Evolutionary conservation across 2,113 vertebrate genomes (phyloP).

Genomic region (Microtus richardsoni): DNA sequence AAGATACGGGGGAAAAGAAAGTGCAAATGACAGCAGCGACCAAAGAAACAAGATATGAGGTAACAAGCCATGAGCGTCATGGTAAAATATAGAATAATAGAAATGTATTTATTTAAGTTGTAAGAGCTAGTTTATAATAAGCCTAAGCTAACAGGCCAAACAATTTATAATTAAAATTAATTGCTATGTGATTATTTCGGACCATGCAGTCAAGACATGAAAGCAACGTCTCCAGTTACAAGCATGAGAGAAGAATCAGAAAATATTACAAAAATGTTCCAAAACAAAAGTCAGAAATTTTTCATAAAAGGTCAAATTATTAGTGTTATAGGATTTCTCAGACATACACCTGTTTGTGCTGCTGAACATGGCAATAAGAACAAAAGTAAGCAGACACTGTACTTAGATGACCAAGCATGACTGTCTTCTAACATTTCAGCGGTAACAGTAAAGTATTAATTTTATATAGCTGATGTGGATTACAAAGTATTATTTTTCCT

Average conservation of each 20-base stretch:
- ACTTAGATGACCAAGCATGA: background rate
- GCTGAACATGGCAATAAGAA: background rate
- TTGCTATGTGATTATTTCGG: no score
- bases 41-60: no score
- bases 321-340: background rate
- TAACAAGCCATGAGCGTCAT: no score
- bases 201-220: no score
- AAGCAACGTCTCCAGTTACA: background rate
- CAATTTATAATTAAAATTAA: no score
- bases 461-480: background rate
- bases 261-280: background rate
- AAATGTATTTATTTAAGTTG: no score
- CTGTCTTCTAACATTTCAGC: background rate
- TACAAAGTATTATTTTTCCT: background rate
- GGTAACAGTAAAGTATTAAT: background rate
- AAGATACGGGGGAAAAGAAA: no score
- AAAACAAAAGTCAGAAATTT: background rate
- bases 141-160: no score
- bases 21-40: no score
- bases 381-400: background rate
- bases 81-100: no score
- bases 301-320: background rate
- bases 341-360: background rate
- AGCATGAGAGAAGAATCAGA: background rate
- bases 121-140: no score